Evolutionary conservation across 2,888 invertebrate genomes (phyloP), one percentile per base, ranked within the genome.

Genomic region (Adelognathus sp.): DNA sequence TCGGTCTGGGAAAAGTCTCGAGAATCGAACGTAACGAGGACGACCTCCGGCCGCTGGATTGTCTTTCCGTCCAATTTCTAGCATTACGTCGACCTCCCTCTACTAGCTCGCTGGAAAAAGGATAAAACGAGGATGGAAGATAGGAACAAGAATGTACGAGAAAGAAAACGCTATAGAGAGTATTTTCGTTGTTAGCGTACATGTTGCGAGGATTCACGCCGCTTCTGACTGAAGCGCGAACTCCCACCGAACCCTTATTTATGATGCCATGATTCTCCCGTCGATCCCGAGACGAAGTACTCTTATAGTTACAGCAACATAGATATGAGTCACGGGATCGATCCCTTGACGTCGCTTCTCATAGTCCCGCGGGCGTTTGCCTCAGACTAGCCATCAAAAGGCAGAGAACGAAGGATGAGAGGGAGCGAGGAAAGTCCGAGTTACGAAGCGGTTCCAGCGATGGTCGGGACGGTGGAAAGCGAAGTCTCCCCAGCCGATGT

Each of bases 361-460:
- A 52, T 67, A 21, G 54, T 60, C 33, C 66, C 60, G 33, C 41
- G 66, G 46, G 54, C 16, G 54, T 61, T 77, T 18, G 41, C 58
- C 39, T 67, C 72, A 18, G 33, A 67, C 60, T 36, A 71, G 71
- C 39, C 46, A 67, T 39, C 70, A 73, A 36, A 52, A n/a, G 41
- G 27, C 58, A 72, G 39, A 58, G 52, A 36, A 27, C 36, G 33
- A 54, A n/a, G 50, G 4, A 39, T 21, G 14, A 14, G 21, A 64
- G 39, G 29, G 21, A 24, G 56, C 7, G 36, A 14, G 24, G 18
- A 33, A 67, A n/a, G 67, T 56, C 61, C 69, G 54, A 63, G 73
- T 63, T 76, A 73, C 79, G 75, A 77, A 75, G 79, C 60, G 14
- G 56, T 71, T 61, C 78, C 72, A 31, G 50, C 60, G 71, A 39